phyloP scores from a whole-genome alignment of 2,797 vertebrate genomes.

The Lepidocolaptes lacrymiger region DNA sequence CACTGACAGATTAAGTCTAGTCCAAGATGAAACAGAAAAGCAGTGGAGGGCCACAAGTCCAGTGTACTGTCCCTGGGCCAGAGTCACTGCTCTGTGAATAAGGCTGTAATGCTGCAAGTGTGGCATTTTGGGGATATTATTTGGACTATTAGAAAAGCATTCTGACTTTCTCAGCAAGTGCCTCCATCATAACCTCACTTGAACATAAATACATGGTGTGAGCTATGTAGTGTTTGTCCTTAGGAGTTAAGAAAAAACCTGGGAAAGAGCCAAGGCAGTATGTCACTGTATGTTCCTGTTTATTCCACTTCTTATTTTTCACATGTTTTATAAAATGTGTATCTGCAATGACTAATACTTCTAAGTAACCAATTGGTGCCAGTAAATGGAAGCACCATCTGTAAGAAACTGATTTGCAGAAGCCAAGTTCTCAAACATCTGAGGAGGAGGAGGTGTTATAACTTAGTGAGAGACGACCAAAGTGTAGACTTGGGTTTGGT shows the following conservation, averaged over 20 bases:
- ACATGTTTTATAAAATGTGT: constrained; percentile 56
- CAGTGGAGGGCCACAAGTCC: background rate
- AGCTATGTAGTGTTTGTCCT: constrained; percentile 16
- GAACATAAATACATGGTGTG: background rate
- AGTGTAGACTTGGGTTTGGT: constrained; percentile 42
- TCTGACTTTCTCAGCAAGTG: background rate
- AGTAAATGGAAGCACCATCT: constrained; percentile 64
- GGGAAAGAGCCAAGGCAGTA: constrained; percentile 16
- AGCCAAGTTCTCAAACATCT: constrained; percentile 57
- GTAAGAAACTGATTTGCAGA: constrained; percentile 42
- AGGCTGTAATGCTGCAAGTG: background rate
- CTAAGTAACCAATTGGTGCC: constrained; percentile 52
- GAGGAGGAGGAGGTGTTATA: constrained; percentile 66
- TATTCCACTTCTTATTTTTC: constrained; percentile 62
- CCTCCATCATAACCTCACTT: background rate
- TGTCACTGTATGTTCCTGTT: constrained; percentile 62
- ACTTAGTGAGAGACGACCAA: constrained; percentile 59
- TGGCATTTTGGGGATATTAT: background rate
- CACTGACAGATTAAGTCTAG: background rate
- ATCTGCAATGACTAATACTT: constrained; percentile 64
- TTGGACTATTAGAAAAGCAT: background rate
- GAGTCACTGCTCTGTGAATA: background rate
- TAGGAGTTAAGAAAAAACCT: background rate
- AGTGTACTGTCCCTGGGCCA: background rate
- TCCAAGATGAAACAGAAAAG: background rate